Base-by-base conservation (phyloP, 1,140 invertebrate genomes). In the Pseudoatta argentina region DNA sequence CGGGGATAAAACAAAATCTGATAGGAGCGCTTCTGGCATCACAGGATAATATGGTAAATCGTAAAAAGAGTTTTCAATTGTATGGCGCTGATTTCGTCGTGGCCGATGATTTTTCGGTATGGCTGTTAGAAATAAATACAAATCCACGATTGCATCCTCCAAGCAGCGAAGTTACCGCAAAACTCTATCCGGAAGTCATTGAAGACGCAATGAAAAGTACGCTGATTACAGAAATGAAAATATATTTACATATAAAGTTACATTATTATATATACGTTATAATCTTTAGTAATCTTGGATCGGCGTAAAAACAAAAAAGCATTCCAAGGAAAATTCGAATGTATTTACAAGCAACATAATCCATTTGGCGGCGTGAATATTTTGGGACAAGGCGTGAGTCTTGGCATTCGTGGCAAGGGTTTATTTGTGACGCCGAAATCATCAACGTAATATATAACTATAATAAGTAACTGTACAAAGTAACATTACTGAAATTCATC, bases 31-130 rank as follows among this genome's bases (percentile, higher is more conserved):
- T 99, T 92, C 94, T 98, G 18, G 96, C 97, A 4, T 96, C 98
- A 57, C 98, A 98, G 92, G 97, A 97, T 83, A 95, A 96, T 30
- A 96, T 98, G 87, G 97, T 97, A 67, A 95, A 96, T 44, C 96
- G 97, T 86, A 97, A 97, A 88, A 98, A 98, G 90, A 97, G 97
- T 87, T 99, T 99, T 94, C 98, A 99, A 94, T 78, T 99, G 24
- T 99, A 98, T 93, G 98, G 98, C 14, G 98, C 98, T 67, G 98
- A 99, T 95, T 99, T 99, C 92, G 97, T 99, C 96, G 92, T 97
- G 27, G 97, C 98, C 87, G 97, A 98, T 91, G 97, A 98, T 91
- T 97, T 97, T 73, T 96, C 97, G 83, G 98, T 98, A 0, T 99
- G 98, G 97, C 95, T 99, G 39, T 98, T 99, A 88, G 98, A 99